A percentile compares a stretch with the other conserved stretches of the same genome.
phyloP scores from a whole-genome alignment of 2,888 invertebrate genomes.

The Dolichomitus sp. region DNA sequence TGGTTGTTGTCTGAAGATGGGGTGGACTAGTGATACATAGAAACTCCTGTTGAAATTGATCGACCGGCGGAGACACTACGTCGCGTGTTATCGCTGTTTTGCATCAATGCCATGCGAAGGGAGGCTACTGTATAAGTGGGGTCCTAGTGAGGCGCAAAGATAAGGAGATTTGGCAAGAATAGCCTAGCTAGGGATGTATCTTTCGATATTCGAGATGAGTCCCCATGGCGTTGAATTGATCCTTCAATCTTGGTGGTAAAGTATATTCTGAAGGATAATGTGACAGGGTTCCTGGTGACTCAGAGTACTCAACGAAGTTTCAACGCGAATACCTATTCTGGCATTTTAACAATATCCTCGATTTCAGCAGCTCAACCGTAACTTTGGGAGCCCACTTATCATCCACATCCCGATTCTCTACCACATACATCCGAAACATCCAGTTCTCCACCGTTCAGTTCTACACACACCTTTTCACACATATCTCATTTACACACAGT shows the following conservation, averaged over 20 bases:
- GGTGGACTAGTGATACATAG: neutral
- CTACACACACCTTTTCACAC: too few relatives aligned
- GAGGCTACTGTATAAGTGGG: neutral
- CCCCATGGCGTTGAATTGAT: neutral
- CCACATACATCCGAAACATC: too few relatives aligned
- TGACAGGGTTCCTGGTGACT: neutral
- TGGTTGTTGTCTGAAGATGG: neutral
- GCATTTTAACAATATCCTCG: neutral
- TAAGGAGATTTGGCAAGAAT: conserved; percentile 15
- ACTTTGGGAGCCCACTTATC: neutral
- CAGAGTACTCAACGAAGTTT: neutral
- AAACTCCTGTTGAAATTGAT: neutral
- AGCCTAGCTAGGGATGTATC: neutral
- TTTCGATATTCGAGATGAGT: neutral
- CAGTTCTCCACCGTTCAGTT: too few relatives aligned
- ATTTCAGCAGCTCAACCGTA: conserved; percentile 3
- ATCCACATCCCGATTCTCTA: too few relatives aligned
- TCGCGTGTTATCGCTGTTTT: neutral
- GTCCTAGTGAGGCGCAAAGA: conserved; percentile 1
- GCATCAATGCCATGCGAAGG: neutral
- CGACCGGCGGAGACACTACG: neutral
- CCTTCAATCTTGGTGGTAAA: neutral
- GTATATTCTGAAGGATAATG: neutral
- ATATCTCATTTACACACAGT: too few relatives aligned
- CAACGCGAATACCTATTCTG: neutral